Evolutionary conservation across 2,888 invertebrate species (phyloP).

Genomic region (Metopia argyrocephala): DNA sequence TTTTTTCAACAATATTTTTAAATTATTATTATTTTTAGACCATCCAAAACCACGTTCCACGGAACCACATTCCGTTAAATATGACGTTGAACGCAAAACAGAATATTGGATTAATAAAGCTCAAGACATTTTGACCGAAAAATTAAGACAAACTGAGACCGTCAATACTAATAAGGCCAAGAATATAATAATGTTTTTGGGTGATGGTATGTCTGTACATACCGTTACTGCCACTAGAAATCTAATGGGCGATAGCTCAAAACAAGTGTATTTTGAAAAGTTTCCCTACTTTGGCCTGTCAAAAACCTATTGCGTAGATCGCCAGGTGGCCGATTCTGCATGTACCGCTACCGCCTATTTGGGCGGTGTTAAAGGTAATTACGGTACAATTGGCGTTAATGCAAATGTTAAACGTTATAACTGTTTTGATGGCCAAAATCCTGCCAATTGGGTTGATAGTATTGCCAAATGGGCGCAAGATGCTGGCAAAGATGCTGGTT

Average conservation of each 20-base stretch:
- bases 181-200: conserved; percentile 85
- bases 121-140: conserved; percentile 70
- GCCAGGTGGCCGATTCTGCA: conserved; percentile 90
- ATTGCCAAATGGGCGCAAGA: conserved; percentile 86
- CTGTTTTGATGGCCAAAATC: conserved; percentile 82
- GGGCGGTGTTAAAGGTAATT: conserved; percentile 88
- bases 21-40: conserved; percentile 68
- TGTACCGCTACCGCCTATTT: conserved; percentile 90
- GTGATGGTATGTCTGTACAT: conserved; percentile 89
- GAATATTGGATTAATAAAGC: conserved; percentile 76
- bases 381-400: conserved; percentile 86
- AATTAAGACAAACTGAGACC: conserved; percentile 68
- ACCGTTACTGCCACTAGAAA: conserved; percentile 84
- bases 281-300: conserved; percentile 80
- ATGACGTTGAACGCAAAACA: conserved; percentile 68
- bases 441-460: conserved; percentile 82
- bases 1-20: too few relatives aligned
- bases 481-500: conserved; percentile 82
- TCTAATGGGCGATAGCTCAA: conserved; percentile 83
- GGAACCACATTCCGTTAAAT: conserved; percentile 62
- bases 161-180: conserved; percentile 75
- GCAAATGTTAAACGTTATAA: conserved; percentile 82
- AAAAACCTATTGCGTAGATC: conserved; percentile 87
- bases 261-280: conserved; percentile 82
- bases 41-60: conserved; percentile 64